Evolutionary conservation across 2,113 vertebrate genomes (phyloP), one percentile per base, ranked within the genome.

Genomic region (Dasyurus viverrinus): DNA sequence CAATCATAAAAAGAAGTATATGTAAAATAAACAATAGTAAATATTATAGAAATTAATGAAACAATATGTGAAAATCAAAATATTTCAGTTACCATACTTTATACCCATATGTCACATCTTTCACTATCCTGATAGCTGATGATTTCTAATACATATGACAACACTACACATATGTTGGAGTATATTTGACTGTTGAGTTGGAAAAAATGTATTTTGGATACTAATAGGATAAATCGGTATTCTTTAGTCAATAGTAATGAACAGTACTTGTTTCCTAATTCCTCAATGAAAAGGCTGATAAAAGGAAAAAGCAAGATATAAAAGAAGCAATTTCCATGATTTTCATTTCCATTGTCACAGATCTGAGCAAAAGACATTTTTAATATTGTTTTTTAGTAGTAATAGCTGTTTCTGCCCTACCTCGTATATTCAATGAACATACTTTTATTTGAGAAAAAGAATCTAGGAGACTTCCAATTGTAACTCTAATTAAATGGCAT

Each of bases 401-500:
- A 84, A 91, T 54, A 10, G 57, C 60, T 50, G n/a, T 24, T 89
- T 95, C 68, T 95, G 47, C 2, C 60, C 57, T 94, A 42, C 47
- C 89, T 53, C 53, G 50, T 57, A 89, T 95, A 53, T 94, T 97
- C 53, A 89, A 24, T 3, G 89, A 91, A 55, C 46, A 76, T 60
- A 42, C 92, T 76, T 96, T 95, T 53, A 36, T 96, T 93, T 92
- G 96, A 36, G 96, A 93, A 96, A 97, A 93, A 95, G 92, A 50
- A 94, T 92, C 57, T 55, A 53, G 8, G 92, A 95, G 96, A 94
- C 96, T 92, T 94, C 89, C 95, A 94, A 94, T 94, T 94, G 96
- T 93, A 97, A 53, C 54, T 94, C 90, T 97, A 98, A 98, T 95
- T 97, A 96, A 97, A 93, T 95, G 96, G 95, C 96, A 96, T 95